phyloP scores from a whole-genome alignment of 2,888 invertebrate genomes.

The Tetragonisca angustula region DNA sequence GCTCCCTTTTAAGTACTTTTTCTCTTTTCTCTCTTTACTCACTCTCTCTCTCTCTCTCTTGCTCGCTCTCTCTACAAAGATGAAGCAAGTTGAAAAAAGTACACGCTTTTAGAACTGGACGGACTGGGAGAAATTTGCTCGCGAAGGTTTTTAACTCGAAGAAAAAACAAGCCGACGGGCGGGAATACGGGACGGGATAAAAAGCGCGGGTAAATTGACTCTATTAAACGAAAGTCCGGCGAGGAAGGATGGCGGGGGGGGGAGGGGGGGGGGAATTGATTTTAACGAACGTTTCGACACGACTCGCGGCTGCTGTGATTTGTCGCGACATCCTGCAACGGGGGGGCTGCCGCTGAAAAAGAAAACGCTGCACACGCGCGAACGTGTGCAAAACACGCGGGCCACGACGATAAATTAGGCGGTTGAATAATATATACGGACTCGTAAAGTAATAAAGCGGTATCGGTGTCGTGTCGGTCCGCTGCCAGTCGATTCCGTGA shows the following conservation, averaged over 20 bases:
- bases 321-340: constrained; percentile 10
- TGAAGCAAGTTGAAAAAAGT: neutral
- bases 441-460: constrained; percentile 67
- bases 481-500: constrained; percentile 58
- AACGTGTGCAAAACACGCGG: constrained; percentile 26
- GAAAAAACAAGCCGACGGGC: neutral
- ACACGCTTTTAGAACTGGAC: neutral
- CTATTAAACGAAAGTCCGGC: constrained; percentile 5
- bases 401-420: constrained; percentile 62
- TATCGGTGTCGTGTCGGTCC: constrained; percentile 52
- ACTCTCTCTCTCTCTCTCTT: neutral
- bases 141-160: neutral
- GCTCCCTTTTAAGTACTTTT: neutral
- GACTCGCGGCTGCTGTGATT: constrained; percentile 25
- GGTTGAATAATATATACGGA: constrained; percentile 66
- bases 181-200: neutral
- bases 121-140: neutral
- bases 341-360: neutral
- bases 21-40: neutral
- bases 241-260: too few species aligned
- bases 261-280: too few species aligned
- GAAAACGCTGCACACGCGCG: neutral
- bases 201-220: neutral
- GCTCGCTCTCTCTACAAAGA: neutral
- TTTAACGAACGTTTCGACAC: constrained; percentile 9